phyloP scores from a whole-genome alignment of 2,113 vertebrate species.

The Stigmatopora nigra region DNA sequence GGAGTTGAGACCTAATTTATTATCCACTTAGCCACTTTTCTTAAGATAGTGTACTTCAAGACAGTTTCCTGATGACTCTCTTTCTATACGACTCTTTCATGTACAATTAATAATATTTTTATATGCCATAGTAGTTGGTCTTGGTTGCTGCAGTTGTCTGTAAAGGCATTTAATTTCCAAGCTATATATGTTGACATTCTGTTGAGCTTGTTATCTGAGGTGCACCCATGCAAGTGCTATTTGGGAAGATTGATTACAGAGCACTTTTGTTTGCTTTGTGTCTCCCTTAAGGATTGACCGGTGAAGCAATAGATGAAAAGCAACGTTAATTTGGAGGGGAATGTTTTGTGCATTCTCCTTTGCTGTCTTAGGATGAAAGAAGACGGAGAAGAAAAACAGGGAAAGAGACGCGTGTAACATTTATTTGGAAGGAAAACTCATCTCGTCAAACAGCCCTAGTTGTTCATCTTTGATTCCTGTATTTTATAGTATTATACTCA shows the following conservation, averaged over 20 bases:
- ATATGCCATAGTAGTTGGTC: slow-evolving; percentile 19
- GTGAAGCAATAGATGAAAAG: neutral
- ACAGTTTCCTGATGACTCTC: slow-evolving; percentile 32
- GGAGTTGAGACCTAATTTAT: slow-evolving; percentile 65
- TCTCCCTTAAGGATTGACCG: slow-evolving; percentile 25
- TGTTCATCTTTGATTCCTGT: too few relatives aligned
- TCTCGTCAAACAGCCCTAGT: neutral
- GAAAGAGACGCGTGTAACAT: neutral
- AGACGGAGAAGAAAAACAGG: neutral
- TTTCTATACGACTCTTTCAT: slow-evolving; percentile 23
- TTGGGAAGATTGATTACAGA: slow-evolving; percentile 45
- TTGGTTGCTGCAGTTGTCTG: slow-evolving; percentile 48
- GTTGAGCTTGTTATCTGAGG: slow-evolving; percentile 54
- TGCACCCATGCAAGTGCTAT: slow-evolving; percentile 46
- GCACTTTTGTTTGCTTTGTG: slow-evolving; percentile 4
- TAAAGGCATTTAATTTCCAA: slow-evolving; percentile 56
- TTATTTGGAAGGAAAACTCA: neutral
- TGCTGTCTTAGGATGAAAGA: neutral
- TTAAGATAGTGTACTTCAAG: slow-evolving; percentile 37
- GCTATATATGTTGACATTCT: slow-evolving; percentile 45
- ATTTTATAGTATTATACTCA: too few relatives aligned
- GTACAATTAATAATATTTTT: slow-evolving; percentile 10
- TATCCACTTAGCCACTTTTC: slow-evolving; percentile 52
- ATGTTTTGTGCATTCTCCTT: neutral
- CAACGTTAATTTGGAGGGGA: neutral